These are phyloP conservation scores for Nephotettix cincticeps DNA, from an alignment of 1,140 invertebrate genomes.

Conservation along the genomic window DNA sequence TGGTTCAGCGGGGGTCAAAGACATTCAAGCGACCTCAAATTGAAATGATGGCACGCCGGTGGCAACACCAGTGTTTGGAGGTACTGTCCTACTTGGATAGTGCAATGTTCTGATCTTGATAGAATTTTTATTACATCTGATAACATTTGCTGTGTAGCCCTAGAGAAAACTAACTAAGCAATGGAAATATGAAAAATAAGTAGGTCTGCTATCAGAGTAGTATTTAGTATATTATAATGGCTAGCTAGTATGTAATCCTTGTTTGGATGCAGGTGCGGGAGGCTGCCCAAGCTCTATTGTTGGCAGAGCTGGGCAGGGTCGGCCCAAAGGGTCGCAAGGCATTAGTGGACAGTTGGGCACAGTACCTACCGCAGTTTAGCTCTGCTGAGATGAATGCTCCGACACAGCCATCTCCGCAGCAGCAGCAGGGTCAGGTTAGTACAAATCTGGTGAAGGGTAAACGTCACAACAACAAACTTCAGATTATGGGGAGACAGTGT, in stretches of 20 bases:
- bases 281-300: constrained; percentile 91
- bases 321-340: constrained; percentile 89
- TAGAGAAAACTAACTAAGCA: too few species aligned
- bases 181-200: too few species aligned
- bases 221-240: neutral
- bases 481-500: too few species aligned
- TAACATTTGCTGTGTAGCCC: too few species aligned
- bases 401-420: neutral
- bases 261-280: constrained; percentile 87
- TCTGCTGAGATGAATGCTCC: neutral
- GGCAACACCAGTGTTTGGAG: constrained; percentile 98
- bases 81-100: constrained; percentile 44
- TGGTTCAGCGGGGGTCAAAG: constrained; percentile 65
- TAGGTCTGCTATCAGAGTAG: too few species aligned
- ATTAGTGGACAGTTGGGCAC: constrained; percentile 93
- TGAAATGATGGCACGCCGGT: constrained; percentile 94
- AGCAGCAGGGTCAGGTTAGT: neutral
- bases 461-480: too few species aligned
- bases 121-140: too few species aligned
- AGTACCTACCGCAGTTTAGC: constrained; percentile 82
- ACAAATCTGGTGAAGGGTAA: too few species aligned
- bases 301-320: constrained; percentile 90
- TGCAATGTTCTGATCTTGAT: too few species aligned
- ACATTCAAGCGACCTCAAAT: constrained; percentile 91
- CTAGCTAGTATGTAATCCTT: constrained; percentile 44